phyloP scores from a whole-genome alignment of 2,797 vertebrate species.

The Gobionotothen gibberifrons region DNA sequence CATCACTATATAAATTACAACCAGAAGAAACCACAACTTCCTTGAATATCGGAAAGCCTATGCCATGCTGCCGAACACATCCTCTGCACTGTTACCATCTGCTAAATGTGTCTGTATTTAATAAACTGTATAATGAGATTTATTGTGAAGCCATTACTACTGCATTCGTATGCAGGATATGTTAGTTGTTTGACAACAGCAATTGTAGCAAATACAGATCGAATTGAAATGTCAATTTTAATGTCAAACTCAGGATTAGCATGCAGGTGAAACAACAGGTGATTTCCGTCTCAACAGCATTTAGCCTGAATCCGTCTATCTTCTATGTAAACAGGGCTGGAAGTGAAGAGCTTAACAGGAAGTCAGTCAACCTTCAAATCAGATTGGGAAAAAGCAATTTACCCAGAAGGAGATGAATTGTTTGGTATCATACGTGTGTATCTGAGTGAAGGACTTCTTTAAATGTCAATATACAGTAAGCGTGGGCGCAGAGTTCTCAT shows the following conservation, averaged over 20 bases:
- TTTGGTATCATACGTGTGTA: constrained; percentile 26
- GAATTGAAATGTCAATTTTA: background rate
- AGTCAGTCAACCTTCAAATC: constrained; percentile 47
- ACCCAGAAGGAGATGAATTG: constrained; percentile 40
- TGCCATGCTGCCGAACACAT: background rate
- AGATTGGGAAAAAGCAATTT: constrained; percentile 57
- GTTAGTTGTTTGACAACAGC: constrained; percentile 2
- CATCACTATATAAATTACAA: background rate
- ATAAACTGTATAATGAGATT: background rate
- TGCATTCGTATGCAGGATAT: background rate
- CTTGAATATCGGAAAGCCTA: background rate
- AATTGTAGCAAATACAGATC: background rate
- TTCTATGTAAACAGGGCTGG: constrained; percentile 18
- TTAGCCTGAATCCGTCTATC: constrained; percentile 7
- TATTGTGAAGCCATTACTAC: background rate
- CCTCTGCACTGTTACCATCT: background rate
- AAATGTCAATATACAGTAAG: constrained; percentile 45
- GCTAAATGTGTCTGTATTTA: background rate
- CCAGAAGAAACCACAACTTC: background rate
- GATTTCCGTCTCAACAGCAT: constrained; percentile 14
- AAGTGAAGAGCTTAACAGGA: constrained; percentile 20
- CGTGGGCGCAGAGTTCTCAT: constrained; percentile 5
- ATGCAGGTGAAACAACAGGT: constrained; percentile 12
- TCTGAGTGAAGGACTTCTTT: constrained; percentile 44
- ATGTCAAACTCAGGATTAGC: constrained; percentile 10